Conservation (phyloP, 2,888 invertebrate species). For the Blera fallax region DNA sequence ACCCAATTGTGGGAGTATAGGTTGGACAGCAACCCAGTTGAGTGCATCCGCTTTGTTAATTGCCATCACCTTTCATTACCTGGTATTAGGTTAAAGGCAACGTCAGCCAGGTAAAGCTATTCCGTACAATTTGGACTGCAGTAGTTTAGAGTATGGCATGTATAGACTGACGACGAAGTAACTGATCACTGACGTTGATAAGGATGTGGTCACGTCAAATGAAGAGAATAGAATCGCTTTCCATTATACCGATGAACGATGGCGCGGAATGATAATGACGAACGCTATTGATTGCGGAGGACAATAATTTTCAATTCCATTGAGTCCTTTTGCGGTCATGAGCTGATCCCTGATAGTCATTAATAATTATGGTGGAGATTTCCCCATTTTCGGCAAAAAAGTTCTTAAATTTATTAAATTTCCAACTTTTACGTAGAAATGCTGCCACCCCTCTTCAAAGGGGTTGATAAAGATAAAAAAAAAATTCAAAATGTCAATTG, state of each 20-base stretch:
- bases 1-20: slow-evolving; percentile 19
- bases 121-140: slow-evolving; percentile 25
- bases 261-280: slow-evolving; percentile 38
- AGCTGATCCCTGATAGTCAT: slow-evolving; percentile 2
- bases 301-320: slow-evolving; percentile 30
- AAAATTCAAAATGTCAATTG: neutral
- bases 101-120: neutral
- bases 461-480: too few species aligned
- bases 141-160: neutral
- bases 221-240: slow-evolving; percentile 4
- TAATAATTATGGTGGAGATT: neutral
- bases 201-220: slow-evolving; percentile 36
- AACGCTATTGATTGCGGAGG: slow-evolving; percentile 14
- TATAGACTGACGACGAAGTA: neutral
- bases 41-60: slow-evolving; percentile 41
- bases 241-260: slow-evolving; percentile 15
- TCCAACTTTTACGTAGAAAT: neutral
- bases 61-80: slow-evolving; percentile 48
- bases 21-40: neutral
- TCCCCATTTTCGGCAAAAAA: neutral
- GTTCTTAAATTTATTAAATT: neutral
- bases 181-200: slow-evolving; percentile 43
- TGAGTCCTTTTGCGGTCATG: slow-evolving; percentile 24
- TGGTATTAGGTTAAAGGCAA: slow-evolving; percentile 8
- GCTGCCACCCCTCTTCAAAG: too few species aligned